Percentiles rank a stretch among this genome's conserved stretches.
These are phyloP conservation scores for Phaedon cochleariae DNA, from an alignment of 2,888 invertebrate species.

Conservation along the genomic window DNA sequence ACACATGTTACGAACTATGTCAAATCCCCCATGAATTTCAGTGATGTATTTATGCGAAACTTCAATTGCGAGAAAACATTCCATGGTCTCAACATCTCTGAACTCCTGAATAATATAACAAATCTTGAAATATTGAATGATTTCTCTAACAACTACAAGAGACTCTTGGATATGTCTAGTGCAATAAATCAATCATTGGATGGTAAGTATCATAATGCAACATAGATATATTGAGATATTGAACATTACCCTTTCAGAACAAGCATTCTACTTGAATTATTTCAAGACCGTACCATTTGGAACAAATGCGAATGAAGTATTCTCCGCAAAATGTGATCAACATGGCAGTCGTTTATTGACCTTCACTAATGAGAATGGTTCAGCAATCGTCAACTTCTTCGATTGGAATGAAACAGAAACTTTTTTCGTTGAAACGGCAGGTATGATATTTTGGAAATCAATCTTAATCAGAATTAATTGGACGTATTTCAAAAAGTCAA, in stretches of 20 bases:
- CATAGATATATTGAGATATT: not conserved
- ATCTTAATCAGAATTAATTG: too few species aligned
- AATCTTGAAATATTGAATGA: constrained; percentile 45
- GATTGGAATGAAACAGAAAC: constrained; percentile 34
- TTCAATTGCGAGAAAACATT: constrained; percentile 52
- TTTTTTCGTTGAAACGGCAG: constrained; percentile 23
- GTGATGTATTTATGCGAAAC: constrained; percentile 51
- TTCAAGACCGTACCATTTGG: constrained; percentile 35
- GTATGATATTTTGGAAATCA: constrained; percentile 19
- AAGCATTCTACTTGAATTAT: constrained; percentile 48
- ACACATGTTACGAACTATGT: constrained; percentile 48
- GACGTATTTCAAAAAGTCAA: too few species aligned
- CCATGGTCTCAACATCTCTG: constrained; percentile 53
- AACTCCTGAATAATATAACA: constrained; percentile 53
- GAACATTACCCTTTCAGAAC: constrained; percentile 50
- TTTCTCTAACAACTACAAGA: constrained; percentile 56
- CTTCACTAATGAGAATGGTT: constrained; percentile 31
- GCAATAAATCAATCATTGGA: constrained; percentile 53
- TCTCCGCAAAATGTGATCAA: constrained; percentile 29
- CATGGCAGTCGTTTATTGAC: constrained; percentile 30
- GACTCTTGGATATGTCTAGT: constrained; percentile 49
- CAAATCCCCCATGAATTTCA: constrained; percentile 52
- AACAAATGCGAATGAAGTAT: constrained; percentile 30
- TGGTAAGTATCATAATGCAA: constrained; percentile 53
- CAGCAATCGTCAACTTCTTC: constrained; percentile 29